Percentiles rank a stretch among this genome's conserved stretches.
These are phyloP conservation scores for Porites evermanni DNA, from an alignment of 92 coral and sea anemone species.

Conservation along the genomic window DNA sequence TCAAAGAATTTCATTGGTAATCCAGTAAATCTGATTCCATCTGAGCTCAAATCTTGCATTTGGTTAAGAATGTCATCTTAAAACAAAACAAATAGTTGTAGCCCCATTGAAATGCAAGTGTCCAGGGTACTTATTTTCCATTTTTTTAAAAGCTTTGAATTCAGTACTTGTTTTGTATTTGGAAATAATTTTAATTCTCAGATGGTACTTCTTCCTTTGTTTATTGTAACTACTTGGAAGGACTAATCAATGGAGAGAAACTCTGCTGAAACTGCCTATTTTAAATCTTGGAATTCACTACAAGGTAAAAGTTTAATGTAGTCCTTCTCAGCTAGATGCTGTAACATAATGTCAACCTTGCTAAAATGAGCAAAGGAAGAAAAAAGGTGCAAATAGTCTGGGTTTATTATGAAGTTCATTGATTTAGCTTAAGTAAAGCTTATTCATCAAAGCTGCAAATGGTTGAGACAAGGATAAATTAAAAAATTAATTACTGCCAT, in stretches of 20 bases:
- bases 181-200: conserved; percentile 14
- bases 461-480: conserved; percentile 14
- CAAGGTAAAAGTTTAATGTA: too few species aligned
- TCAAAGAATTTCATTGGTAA: conserved; percentile 11
- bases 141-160: conserved; percentile 9
- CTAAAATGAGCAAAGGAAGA: conserved; percentile 27
- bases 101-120: conserved; percentile 1
- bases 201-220: conserved; percentile 1
- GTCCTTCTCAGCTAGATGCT: too few species aligned
- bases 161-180: conserved; percentile 2
- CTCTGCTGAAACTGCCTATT: conserved; percentile 9
- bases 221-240: conserved; percentile 11
- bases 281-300: too few species aligned
- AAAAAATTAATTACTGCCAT: neutral
- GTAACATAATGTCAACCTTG: neutral
- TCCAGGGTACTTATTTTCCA: conserved; percentile 11
- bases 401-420: neutral
- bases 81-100: conserved; percentile 12
- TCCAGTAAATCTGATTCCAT: conserved; percentile 22
- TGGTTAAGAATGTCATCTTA: conserved; percentile 12
- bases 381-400: neutral
- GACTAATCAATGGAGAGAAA: conserved; percentile 14
- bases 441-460: conserved; percentile 1
- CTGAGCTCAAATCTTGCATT: conserved; percentile 6
- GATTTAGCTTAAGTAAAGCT: conserved; percentile 5